Conservation (phyloP, 2,888 invertebrate genomes). For the Imbricaverruca yamaguchii region DNA sequence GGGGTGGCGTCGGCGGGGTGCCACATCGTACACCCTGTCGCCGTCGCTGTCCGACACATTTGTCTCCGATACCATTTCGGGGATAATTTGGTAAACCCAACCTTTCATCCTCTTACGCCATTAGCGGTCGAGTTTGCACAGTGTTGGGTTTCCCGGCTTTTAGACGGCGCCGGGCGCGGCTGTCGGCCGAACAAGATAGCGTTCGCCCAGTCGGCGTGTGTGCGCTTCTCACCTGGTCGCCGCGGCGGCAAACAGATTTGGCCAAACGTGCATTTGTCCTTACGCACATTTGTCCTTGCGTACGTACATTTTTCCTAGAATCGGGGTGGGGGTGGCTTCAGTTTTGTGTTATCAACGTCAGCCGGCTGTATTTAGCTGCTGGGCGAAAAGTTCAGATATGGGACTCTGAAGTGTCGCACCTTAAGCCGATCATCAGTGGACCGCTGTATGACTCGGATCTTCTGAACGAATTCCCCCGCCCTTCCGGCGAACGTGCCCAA, state of each 20-base stretch:
- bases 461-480: too few relatives aligned
- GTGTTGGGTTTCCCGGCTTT: conserved; percentile 6
- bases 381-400: too few relatives aligned
- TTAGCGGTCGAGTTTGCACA: not conserved
- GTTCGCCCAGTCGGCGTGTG: not conserved
- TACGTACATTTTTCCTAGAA: too few relatives aligned
- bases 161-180: not conserved
- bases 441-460: too few relatives aligned
- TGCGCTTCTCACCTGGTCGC: conserved; percentile 3
- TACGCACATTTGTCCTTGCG: too few relatives aligned
- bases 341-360: too few relatives aligned
- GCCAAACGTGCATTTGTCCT: too few relatives aligned
- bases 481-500: too few relatives aligned
- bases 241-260: not conserved
- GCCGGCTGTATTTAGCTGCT: too few relatives aligned
- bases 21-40: not conserved
- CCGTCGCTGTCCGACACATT: not conserved
- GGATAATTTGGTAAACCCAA: conserved; percentile 15
- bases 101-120: conserved; percentile 20
- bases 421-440: too few relatives aligned
- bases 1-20: not conserved
- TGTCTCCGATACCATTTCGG: conserved; percentile 5
- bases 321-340: too few relatives aligned
- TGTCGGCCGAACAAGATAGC: not conserved
- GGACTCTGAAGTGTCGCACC: too few relatives aligned